Evolutionary conservation across 2,888 invertebrate genomes (phyloP), one percentile per base, ranked within the genome.

Genomic region (Marronus borbonicus): DNA sequence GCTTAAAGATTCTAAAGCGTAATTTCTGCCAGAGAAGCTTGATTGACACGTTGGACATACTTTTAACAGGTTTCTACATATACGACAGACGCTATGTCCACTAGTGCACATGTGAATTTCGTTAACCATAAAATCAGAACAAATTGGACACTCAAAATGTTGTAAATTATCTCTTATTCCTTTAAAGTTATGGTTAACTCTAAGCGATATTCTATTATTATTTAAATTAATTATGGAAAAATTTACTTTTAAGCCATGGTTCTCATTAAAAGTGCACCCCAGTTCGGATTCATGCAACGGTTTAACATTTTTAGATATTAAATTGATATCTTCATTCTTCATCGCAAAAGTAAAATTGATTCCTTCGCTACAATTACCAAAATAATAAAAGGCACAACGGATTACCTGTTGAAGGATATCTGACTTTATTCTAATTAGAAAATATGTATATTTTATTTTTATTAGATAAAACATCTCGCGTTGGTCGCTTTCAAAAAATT

Each of bases 331-430:
- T 14, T 65, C 8, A 8, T n/a, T 39, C n/a, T 20, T 17, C n/a
- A 65, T 20, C 2, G 4, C 7, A 17, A 65, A 39, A 44, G 2
- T 65, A 36, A 65, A 65, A 14, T 31, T 14, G 39, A 3, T n/a
- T 36, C 1, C 4, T 10, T 39, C 39, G 5, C n/a, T 39, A 5
- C 2, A 28, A 70, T n/a, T 52, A 1, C 10, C 36, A 17, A 70
- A 70, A 17, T 70, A 70, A 17, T 70, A 70, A 36, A 70, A 55
- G 8, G 17, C 31, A 31, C 17, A 70, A 1, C 28, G 31, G 36
- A 31, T 31, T 7, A 12, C 7, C 31, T 31, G n/a, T n/a, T 70
- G 5, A 70, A 36, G n/a, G 5, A n/a, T 7, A 5, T 31, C 10
- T 12, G 36, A 52, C 12, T 55, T 31, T 70, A 70, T 70, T 10